Base-by-base conservation (phyloP, 2,888 invertebrate genomes). In the Colostygia pectinataria region DNA sequence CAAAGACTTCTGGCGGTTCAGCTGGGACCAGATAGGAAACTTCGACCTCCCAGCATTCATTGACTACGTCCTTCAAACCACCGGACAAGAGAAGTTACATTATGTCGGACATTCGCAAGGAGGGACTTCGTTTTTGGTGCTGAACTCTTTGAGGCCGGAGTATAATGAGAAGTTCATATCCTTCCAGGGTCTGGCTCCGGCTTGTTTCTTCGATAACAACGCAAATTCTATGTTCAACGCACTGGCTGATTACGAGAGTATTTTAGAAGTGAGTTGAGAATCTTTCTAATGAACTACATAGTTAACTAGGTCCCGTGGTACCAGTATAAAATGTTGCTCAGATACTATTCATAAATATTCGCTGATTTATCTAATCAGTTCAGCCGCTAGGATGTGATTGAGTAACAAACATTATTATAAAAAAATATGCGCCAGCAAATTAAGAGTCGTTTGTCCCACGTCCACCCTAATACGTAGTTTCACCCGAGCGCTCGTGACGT, bases 71-170 rank as follows among this genome's bases (percentile, higher is more conserved):
- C 56, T 77, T 1, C 49, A 29, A 0, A 53, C 23, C 1, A 81
- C 76, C 12, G 71, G 70, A 6, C 66, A 77, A 34, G 27, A 57
- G 1, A 75, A 71, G 15, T 27, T 60, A 2, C 83, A 85, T 44
- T 87, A 84, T 53, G 59, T 86, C 10, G 86, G 86, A 0, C 80
- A 81, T 53, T 87, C 86, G 0, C 86, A 86, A 57, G 86, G 86
- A 7, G 79, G 83, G 6, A 84, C 84, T 1, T 51, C 69, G 0
- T 85, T 83, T 57, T 64, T 84, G 33, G 80, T 84, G 0, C 68
- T 86, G 29, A 78, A 71, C 39, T 82, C 85, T 1, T 54, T 84
- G 43, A 69, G 68, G 28, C 84, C 83, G 0, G 76, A 80, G 18
- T 87, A 81, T 50, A 82, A 77, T 53, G 63, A 71, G 1, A 81